Evolutionary conservation across 1,140 invertebrate species (phyloP).

Genomic region (Orius laevigatus): DNA sequence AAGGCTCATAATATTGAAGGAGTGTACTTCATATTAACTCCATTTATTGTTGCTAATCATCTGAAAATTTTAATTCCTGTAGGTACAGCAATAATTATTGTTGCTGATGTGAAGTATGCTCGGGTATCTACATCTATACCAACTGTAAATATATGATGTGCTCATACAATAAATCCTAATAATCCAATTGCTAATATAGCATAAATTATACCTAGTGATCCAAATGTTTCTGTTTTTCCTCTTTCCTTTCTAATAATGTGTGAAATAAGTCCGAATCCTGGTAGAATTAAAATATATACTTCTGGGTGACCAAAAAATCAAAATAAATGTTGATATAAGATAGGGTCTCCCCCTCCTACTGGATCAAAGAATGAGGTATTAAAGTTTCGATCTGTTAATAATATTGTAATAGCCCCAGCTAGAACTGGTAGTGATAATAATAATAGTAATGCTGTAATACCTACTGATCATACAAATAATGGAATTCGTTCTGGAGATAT

Average conservation of each 20-base stretch:
- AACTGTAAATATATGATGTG: conserved; percentile 54
- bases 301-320: conserved; percentile 58
- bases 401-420: conserved; percentile 54
- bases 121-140: conserved; percentile 52
- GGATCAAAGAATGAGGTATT: conserved; percentile 54
- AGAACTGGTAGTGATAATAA: conserved; percentile 48
- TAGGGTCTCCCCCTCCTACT: conserved; percentile 44
- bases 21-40: no score
- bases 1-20: no score
- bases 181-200: conserved; percentile 45
- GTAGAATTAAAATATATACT: conserved; percentile 18
- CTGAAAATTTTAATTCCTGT: no score
- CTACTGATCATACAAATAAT: conserved; percentile 46
- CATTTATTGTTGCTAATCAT: no score
- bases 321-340: conserved; percentile 62
- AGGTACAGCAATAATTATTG: no score
- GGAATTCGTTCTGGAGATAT: no score
- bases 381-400: conserved; percentile 50
- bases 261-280: conserved; percentile 36
- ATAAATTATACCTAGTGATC: conserved; percentile 41
- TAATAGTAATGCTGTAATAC: conserved; percentile 47
- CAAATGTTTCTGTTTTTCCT: conserved; percentile 41
- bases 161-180: conserved; percentile 50
- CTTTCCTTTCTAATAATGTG: conserved; percentile 41
- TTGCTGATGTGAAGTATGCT: no score